Conservation (phyloP, 2,113 vertebrate species). For the Oxygymnocypris stewartii region DNA sequence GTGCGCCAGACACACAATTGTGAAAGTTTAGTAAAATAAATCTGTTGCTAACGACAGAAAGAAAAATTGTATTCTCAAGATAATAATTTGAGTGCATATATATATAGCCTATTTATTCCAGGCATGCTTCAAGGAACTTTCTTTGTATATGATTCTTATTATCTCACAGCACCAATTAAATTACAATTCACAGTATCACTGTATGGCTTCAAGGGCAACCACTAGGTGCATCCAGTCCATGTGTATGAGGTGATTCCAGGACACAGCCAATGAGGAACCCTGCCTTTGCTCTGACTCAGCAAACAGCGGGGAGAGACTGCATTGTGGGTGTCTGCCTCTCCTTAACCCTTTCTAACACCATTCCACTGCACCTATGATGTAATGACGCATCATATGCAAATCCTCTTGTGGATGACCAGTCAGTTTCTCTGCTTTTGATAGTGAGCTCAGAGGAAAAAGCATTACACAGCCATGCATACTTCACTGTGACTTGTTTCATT, state of each 20-base stretch:
- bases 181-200: background rate
- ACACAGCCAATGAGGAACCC: conserved; percentile 67
- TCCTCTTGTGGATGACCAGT: background rate
- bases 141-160: background rate
- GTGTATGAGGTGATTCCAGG: conserved; percentile 63
- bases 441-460: background rate
- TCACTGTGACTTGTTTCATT: background rate
- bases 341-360: conserved; percentile 54
- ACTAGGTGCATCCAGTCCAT: conserved; percentile 38
- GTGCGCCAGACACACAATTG: conserved; percentile 27
- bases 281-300: conserved; percentile 73
- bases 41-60: background rate
- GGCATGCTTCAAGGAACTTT: background rate
- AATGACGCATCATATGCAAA: conserved; percentile 28
- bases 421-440: background rate
- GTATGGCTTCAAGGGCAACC: conserved; percentile 63
- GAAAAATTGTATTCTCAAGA: background rate
- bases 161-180: background rate
- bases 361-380: conserved; percentile 43
- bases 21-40: background rate
- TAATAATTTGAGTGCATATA: background rate
- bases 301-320: conserved; percentile 38
- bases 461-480: background rate
- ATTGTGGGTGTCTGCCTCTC: conserved; percentile 60
- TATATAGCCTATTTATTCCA: background rate